Evolutionary conservation across 2,797 vertebrate genomes (phyloP).

Genomic region (Perodicticus potto): DNA sequence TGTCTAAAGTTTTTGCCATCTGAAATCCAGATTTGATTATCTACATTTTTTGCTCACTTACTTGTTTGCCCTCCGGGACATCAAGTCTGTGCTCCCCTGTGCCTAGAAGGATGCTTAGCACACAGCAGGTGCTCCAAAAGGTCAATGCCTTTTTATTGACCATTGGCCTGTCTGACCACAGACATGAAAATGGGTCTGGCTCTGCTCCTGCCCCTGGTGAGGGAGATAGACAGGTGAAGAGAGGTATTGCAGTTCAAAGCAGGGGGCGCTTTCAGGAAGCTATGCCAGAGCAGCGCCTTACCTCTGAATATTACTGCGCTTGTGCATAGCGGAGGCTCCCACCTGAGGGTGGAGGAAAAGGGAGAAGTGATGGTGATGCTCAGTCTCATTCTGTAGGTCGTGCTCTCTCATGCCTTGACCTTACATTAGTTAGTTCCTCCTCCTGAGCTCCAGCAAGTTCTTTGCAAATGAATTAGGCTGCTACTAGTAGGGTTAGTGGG

Average conservation of each 20-base stretch:
- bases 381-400: too few species aligned
- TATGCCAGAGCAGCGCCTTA: not conserved
- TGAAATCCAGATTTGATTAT: not conserved
- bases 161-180: not conserved
- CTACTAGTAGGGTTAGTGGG: not conserved
- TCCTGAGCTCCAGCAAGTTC: not conserved
- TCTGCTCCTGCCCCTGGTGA: accelerated
- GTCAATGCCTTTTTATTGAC: not conserved
- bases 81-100: accelerated
- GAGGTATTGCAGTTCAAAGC: not conserved
- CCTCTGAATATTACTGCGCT: accelerated
- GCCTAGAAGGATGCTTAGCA: too few species aligned
- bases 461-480: not conserved
- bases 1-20: not conserved
- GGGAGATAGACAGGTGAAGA: not conserved
- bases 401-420: accelerated
- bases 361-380: accelerated
- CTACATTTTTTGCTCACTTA: not conserved
- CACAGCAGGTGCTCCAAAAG: not conserved
- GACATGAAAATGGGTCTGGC: not conserved
- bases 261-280: not conserved
- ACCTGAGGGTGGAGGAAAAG: accelerated
- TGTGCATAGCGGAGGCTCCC: accelerated
- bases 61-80: accelerated
- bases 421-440: not conserved